A percentile compares a stretch with the other conserved stretches of the same genome.
Evolutionary conservation across 2,797 vertebrate genomes (phyloP).

Genomic region (Acropternis orthonyx): DNA sequence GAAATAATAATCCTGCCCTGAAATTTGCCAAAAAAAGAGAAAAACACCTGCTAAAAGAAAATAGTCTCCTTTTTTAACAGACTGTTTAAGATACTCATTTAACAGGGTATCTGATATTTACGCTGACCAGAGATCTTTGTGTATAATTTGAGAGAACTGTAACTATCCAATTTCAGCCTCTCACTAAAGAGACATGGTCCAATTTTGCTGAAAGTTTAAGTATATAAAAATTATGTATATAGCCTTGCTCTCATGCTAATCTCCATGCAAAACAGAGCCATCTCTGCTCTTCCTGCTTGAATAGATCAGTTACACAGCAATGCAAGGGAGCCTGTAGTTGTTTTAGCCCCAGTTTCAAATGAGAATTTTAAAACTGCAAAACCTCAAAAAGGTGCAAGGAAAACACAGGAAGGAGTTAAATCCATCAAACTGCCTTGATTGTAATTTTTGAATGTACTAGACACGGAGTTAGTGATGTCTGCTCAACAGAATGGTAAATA

Average conservation of each 20-base stretch:
- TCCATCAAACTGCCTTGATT: background rate
- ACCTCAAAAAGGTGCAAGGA: background rate
- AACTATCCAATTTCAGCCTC: background rate
- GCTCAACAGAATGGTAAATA: background rate
- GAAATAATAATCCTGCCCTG: conserved; percentile 4
- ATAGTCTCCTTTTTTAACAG: background rate
- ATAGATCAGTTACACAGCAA: background rate
- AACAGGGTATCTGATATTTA: background rate
- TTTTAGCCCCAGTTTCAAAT: background rate
- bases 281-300: background rate
- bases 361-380: background rate
- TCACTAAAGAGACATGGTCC: background rate
- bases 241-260: background rate
- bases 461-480: background rate
- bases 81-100: background rate
- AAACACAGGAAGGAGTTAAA: background rate
- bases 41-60: conserved; percentile 31
- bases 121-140: background rate
- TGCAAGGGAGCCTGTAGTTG: background rate
- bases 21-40: background rate
- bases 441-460: background rate
- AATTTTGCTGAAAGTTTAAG: background rate
- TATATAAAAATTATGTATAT: background rate
- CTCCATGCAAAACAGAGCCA: background rate
- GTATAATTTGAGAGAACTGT: background rate